Conservation (phyloP, 2,797 vertebrate genomes). For the Falco cherrug region DNA sequence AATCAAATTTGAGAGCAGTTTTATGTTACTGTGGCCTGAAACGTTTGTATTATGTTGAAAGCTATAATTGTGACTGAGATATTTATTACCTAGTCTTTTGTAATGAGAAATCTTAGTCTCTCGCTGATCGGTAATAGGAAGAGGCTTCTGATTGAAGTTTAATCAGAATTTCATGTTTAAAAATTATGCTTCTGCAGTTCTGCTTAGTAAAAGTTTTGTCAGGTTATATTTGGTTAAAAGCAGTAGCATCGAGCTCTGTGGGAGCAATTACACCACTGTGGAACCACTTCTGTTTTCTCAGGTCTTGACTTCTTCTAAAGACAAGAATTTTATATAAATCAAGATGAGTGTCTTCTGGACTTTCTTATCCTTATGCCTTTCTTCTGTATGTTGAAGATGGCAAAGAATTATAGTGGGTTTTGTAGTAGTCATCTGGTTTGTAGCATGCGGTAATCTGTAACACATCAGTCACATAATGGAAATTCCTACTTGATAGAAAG, state of each 20-base stretch:
- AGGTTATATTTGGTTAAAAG: background rate
- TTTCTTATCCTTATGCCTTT: slow-evolving; percentile 60
- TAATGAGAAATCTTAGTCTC: background rate
- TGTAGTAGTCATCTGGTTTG: slow-evolving; percentile 64
- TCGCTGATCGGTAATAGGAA: background rate
- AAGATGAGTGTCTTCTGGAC: slow-evolving; percentile 55
- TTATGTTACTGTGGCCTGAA: background rate
- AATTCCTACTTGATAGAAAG: background rate
- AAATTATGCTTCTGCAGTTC: background rate
- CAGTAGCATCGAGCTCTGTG: background rate
- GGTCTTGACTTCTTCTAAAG: slow-evolving; percentile 55
- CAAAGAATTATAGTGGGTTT: slow-evolving; percentile 16
- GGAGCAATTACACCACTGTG: background rate
- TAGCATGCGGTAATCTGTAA: background rate
- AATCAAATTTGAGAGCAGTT: background rate
- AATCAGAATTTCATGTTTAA: background rate
- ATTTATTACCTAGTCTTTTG: background rate
- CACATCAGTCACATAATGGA: background rate
- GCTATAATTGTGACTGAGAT: background rate
- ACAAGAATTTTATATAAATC: slow-evolving; percentile 77
- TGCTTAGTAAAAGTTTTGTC: slow-evolving; percentile 1
- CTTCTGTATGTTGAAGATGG: slow-evolving; percentile 60
- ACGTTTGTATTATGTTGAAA: background rate
- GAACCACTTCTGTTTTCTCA: slow-evolving; percentile 40
- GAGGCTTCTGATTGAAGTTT: background rate